Conservation (phyloP, 1,140 invertebrate species). For the Atta texana region DNA sequence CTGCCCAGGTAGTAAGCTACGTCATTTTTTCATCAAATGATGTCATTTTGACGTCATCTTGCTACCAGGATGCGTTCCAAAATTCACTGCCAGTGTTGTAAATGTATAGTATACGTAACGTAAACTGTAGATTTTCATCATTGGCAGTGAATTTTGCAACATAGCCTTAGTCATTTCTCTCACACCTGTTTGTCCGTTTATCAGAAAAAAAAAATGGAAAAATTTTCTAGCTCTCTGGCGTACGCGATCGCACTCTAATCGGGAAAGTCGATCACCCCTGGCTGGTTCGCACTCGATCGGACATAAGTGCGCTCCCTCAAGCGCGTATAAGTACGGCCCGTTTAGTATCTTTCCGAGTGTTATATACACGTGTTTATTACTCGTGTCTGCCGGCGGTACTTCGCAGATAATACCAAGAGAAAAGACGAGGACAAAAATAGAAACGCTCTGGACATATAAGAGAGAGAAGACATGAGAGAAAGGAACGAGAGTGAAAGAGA, state of each 20-base stretch:
- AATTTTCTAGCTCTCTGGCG: slow-evolving; percentile 1
- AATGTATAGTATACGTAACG: too few species aligned
- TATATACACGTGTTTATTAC: slow-evolving; percentile 66
- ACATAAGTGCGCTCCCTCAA: slow-evolving; percentile 41
- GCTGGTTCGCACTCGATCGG: slow-evolving; percentile 35
- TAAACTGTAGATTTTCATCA: too few species aligned
- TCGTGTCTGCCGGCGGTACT: slow-evolving; percentile 55
- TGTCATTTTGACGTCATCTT: too few species aligned
- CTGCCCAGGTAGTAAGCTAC: too few species aligned
- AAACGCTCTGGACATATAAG: slow-evolving; percentile 23
- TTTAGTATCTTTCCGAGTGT: slow-evolving; percentile 66
- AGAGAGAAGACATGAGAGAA: not conserved
- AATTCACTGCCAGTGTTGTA: too few species aligned
- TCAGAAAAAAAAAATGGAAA: slow-evolving; percentile 18
- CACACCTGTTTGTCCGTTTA: not conserved
- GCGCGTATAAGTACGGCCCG: slow-evolving; percentile 34
- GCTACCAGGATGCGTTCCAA: too few species aligned
- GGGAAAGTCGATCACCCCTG: slow-evolving; percentile 56
- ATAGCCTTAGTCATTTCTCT: not conserved
- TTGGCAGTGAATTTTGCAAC: too few species aligned
- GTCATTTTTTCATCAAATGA: too few species aligned
- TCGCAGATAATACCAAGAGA: slow-evolving; percentile 52
- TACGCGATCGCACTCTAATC: slow-evolving; percentile 20
- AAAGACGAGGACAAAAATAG: slow-evolving; percentile 59
- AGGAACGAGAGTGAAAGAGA: slow-evolving; percentile 18